A percentile compares a stretch with the other conserved stretches of the same genome.
Evolutionary conservation across 1,140 invertebrate genomes (phyloP).

Genomic region (Pseudomyrmex concolor): DNA sequence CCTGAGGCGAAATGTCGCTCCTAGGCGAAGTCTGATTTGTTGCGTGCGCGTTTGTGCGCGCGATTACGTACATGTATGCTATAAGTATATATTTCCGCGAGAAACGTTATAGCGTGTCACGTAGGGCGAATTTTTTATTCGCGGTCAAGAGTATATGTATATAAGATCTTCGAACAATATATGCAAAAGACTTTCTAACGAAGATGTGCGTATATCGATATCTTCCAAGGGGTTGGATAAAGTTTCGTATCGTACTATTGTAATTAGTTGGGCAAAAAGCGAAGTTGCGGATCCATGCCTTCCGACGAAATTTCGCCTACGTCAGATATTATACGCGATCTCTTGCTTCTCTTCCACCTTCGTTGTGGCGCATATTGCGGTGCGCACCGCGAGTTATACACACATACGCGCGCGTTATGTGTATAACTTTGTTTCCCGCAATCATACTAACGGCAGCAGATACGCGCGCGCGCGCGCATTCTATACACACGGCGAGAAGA

Average conservation of each 20-base stretch:
- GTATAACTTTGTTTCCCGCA: constrained; percentile 30
- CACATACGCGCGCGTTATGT: not conserved
- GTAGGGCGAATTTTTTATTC: not conserved
- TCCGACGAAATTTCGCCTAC: constrained; percentile 20
- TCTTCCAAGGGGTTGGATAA: not conserved
- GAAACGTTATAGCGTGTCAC: no score
- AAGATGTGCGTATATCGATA: not conserved
- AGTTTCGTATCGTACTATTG: constrained; percentile 30
- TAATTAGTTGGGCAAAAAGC: constrained; percentile 16
- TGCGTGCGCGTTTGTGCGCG: not conserved
- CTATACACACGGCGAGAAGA: not conserved
- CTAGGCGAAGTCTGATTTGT: constrained; percentile 21
- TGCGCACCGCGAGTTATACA: not conserved
- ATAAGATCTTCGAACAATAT: not conserved
- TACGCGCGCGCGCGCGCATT: not conserved
- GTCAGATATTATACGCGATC: constrained; percentile 27
- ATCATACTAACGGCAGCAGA: constrained; percentile 22
- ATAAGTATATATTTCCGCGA: no score
- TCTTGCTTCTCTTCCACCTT: not conserved
- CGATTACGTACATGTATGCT: no score
- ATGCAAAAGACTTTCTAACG: not conserved
- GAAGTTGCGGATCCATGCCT: constrained; percentile 16
- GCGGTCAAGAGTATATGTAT: not conserved
- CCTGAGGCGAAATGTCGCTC: constrained; percentile 27
- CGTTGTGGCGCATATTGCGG: not conserved